These are phyloP conservation scores for Gambusia affinis DNA, from an alignment of 2,113 vertebrate genomes.

Conservation along the genomic window DNA sequence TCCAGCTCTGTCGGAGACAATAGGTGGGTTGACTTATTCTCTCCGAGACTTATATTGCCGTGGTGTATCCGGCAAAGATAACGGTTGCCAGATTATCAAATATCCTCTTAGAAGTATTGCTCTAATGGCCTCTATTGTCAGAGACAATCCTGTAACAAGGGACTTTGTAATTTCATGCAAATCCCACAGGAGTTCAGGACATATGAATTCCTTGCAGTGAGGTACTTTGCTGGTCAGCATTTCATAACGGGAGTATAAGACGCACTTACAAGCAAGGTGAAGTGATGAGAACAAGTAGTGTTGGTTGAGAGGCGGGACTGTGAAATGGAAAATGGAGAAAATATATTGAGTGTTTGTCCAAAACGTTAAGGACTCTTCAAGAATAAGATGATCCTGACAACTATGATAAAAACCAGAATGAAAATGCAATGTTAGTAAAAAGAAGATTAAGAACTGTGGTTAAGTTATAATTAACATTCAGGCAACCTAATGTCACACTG, in stretches of 20 bases:
- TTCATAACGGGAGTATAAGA: constrained; percentile 36
- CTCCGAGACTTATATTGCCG: constrained; percentile 20
- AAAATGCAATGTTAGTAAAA: neutral
- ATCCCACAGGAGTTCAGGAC: constrained; percentile 52
- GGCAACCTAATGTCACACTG: neutral
- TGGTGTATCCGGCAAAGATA: constrained; percentile 46
- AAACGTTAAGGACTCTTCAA: neutral
- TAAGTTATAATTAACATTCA: neutral
- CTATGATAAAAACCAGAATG: neutral
- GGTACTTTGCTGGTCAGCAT: constrained; percentile 50
- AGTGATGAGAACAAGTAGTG: constrained; percentile 39
- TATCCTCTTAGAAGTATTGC: constrained; percentile 50
- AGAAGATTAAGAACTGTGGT: neutral
- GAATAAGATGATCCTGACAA: neutral
- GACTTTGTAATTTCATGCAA: constrained; percentile 69
- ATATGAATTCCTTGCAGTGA: constrained; percentile 45
- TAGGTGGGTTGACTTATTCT: constrained; percentile 33
- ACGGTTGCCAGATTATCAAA: constrained; percentile 61
- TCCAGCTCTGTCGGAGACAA: constrained; percentile 52
- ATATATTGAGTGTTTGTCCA: constrained; percentile 14
- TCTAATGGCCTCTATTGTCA: constrained; percentile 55
- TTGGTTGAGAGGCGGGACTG: neutral
- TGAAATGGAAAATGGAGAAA: constrained; percentile 20
- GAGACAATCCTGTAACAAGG: constrained; percentile 41
- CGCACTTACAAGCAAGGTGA: constrained; percentile 21